These are phyloP conservation scores for Aphidius gifuensis DNA, from an alignment of 1,140 invertebrate genomes.

Conservation along the genomic window DNA sequence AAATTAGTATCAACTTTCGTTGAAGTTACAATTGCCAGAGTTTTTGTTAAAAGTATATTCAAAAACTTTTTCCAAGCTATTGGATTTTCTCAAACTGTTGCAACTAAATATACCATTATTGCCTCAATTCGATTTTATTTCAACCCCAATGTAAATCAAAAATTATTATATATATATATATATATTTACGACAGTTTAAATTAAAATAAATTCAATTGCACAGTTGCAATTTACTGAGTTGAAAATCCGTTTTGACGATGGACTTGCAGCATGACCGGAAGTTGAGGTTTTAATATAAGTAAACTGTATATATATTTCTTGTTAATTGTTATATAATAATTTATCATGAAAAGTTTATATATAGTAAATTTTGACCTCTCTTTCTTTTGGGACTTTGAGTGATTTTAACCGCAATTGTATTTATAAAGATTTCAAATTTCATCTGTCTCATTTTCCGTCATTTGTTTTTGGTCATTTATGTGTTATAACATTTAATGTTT, in stretches of 20 bases:
- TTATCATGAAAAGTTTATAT: too few species aligned
- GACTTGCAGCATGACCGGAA: conserved; percentile 7
- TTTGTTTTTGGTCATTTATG: too few species aligned
- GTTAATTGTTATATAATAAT: too few species aligned
- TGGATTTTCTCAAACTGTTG: neutral
- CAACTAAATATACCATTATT: conserved; percentile 7
- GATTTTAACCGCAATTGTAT: too few species aligned
- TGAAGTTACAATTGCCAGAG: neutral
- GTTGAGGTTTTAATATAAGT: too few species aligned
- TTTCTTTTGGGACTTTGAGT: too few species aligned
- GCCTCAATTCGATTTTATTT: conserved; percentile 9
- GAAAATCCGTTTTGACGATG: conserved; percentile 11
- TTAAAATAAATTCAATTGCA: conserved; percentile 1
- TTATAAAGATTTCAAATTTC: too few species aligned
- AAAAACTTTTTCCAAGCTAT: neutral
- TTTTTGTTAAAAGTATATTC: neutral
- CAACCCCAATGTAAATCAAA: neutral
- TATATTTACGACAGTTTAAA: too few species aligned
- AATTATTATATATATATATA: neutral
- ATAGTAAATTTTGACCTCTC: too few species aligned
- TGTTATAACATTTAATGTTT: too few species aligned
- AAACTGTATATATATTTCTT: too few species aligned
- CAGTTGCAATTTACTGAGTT: conserved; percentile 1
- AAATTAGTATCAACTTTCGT: conserved; percentile 18
- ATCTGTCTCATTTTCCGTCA: too few species aligned